Conservation (phyloP, 2,113 vertebrate genomes). For the Hystrix brachyura region DNA sequence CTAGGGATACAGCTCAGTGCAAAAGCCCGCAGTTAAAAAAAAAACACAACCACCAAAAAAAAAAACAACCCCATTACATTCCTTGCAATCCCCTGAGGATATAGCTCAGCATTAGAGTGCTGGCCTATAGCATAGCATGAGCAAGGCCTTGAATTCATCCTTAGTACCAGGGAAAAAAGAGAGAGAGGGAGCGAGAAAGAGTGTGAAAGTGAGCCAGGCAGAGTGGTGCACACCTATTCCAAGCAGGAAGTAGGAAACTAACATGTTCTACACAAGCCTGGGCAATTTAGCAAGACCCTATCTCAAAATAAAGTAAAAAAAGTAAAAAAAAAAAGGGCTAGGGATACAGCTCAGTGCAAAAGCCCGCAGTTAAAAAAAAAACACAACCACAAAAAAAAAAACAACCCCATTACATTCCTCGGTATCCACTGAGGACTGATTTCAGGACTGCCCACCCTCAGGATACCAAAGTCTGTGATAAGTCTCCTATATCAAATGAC, state of each 20-base stretch:
- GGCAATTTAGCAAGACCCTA: not conserved
- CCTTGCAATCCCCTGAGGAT: not conserved
- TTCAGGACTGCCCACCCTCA: not conserved
- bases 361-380: not conserved
- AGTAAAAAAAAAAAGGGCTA: not conserved
- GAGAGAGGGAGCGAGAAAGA: too few relatives aligned
- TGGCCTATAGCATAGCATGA: not conserved
- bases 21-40: not conserved
- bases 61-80: not conserved
- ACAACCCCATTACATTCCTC: not conserved
- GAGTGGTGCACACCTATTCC: not conserved
- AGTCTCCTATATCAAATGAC: not conserved
- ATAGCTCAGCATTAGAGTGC: not conserved
- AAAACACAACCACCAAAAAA: too few relatives aligned
- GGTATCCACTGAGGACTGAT: not conserved
- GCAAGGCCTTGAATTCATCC: not conserved
- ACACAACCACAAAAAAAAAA: not conserved
- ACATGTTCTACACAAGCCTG: not conserved
- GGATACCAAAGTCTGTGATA: not conserved
- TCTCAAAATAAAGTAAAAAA: not conserved
- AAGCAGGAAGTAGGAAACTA: not conserved
- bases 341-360: not conserved
- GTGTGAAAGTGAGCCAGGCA: too few relatives aligned
- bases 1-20: not conserved
- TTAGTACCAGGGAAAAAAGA: not conserved